Base-by-base conservation (phyloP, 2,113 vertebrate genomes). In the Sarotherodon lohbergeri region DNA sequence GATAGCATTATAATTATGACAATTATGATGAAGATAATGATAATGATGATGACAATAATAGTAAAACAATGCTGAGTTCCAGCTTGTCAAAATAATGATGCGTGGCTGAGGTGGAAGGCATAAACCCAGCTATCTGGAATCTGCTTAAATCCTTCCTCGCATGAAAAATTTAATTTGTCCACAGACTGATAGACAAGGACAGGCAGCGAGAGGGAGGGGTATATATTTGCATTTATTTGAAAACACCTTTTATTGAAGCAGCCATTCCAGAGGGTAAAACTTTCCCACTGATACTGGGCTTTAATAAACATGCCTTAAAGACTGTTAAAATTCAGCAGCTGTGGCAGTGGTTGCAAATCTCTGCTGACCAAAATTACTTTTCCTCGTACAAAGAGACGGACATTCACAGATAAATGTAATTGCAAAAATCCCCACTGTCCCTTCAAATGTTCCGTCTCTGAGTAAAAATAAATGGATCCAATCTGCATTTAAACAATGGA, bases 391-490 rank as follows among this genome's bases (percentile, higher is more conserved):
- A 94, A 93, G 87, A 88, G 48, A 90, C 17, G 9, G 85, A 95
- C 92, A 90, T 92, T 84, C 81, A 71, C 88, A 90, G 94, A 96
- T 95, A 95, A 96, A 94, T 79, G 86, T 92, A 96, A 95, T 96
- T 95, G 94, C 91, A 86, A 91, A 91, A 94, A 82, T 85, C 88
- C 89, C 88, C 24, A 88, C 86, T 84, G 90, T 88, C 94, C 86
- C 61, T 82, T 90, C 79, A 89, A 93, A 94, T 86, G 73, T 83
- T 84, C 81, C 4, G 41, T 29, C 84, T 93, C 83, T 85, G 83
- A 87, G 80, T 87, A 81, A 36, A 83, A 90, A 88, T 84, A 83
- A 91, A 92, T 89, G 87, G 83, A 91, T 85, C 84, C 91, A 91
- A 94, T 94, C 87, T 90, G 87, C 93, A 93, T 93, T 90, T 73